Percentiles rank a stretch among this genome's conserved stretches.
Evolutionary conservation across 2,113 vertebrate species (phyloP).

Genomic region (Cavia porcellus): DNA sequence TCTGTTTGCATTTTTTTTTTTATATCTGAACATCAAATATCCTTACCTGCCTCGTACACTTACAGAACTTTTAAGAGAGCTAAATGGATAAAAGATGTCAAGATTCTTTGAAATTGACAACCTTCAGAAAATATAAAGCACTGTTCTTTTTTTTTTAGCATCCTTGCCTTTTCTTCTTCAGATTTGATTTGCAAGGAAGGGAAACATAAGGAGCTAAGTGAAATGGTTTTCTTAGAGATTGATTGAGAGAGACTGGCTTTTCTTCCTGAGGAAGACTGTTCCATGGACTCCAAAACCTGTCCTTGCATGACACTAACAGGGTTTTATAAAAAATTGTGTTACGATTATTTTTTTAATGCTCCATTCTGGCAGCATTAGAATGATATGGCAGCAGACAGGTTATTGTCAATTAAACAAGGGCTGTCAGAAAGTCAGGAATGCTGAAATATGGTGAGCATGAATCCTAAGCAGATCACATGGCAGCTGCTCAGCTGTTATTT

Average conservation of each 20-base stretch:
- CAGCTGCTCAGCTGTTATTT: conserved; percentile 78
- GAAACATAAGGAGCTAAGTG: conserved; percentile 81
- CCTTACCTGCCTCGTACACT: background rate
- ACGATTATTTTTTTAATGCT: conserved; percentile 29
- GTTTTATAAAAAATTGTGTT: conserved; percentile 55
- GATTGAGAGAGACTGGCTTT: conserved; percentile 34
- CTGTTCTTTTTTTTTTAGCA: conserved; percentile 52
- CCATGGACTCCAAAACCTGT: conserved; percentile 16
- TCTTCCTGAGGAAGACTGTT: background rate
- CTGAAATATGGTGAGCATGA: conserved; percentile 78
- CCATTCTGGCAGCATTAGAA: conserved; percentile 61
- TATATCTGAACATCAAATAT: background rate
- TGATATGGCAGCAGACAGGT: conserved; percentile 68
- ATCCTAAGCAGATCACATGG: conserved; percentile 80
- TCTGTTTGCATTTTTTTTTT: background rate
- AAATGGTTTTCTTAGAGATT: conserved; percentile 57
- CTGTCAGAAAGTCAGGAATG: conserved; percentile 85
- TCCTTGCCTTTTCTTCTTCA: conserved; percentile 64
- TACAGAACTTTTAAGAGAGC: background rate
- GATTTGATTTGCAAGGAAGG: conserved; percentile 61
- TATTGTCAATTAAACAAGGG: conserved; percentile 84
- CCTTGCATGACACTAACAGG: conserved; percentile 51
- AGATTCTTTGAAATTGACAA: conserved; percentile 8
- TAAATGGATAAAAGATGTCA: background rate
- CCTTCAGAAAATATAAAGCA: background rate